Evolutionary conservation across 2,797 vertebrate genomes (phyloP).

Genomic region (Anniella stebbinsi): DNA sequence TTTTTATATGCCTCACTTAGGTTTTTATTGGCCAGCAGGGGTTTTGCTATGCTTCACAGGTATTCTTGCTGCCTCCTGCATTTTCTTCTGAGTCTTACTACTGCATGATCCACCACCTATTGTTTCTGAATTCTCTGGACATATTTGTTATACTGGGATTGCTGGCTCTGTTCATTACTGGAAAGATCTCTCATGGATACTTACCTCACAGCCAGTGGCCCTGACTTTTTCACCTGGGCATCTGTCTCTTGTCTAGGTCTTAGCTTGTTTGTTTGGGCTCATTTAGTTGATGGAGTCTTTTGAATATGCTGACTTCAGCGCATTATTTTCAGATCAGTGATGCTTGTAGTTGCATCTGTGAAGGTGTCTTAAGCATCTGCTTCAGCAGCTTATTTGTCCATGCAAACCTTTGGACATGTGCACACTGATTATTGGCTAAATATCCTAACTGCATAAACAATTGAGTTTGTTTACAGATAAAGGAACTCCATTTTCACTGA

Average conservation of each 20-base stretch:
- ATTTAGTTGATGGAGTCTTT: conserved; percentile 31
- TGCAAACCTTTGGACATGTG: not conserved
- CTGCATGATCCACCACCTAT: conserved; percentile 34
- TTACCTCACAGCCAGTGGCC: not conserved
- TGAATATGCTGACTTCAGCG: conserved; percentile 31
- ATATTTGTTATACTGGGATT: not conserved
- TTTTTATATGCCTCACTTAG: conserved; percentile 51
- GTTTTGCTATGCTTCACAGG: conserved; percentile 31
- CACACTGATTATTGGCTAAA: not conserved
- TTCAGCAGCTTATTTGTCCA: not conserved
- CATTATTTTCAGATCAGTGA: not conserved
- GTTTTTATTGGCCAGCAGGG: not conserved
- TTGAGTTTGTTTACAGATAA: not conserved
- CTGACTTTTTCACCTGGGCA: not conserved
- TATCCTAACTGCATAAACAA: not conserved
- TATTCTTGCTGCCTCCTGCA: conserved; percentile 25
- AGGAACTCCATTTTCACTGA: not conserved
- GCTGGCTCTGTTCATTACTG: not conserved
- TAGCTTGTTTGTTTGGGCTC: conserved; percentile 18
- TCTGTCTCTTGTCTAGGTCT: conserved; percentile 9
- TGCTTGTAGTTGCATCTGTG: not conserved
- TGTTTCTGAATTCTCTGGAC: conserved; percentile 27
- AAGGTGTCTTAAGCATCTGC: not conserved
- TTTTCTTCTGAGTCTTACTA: conserved; percentile 23
- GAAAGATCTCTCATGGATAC: conserved; percentile 15